Evolutionary conservation across 2,797 vertebrate genomes (phyloP), one percentile per base, ranked within the genome.

Genomic region (Sciurus carolinensis): DNA sequence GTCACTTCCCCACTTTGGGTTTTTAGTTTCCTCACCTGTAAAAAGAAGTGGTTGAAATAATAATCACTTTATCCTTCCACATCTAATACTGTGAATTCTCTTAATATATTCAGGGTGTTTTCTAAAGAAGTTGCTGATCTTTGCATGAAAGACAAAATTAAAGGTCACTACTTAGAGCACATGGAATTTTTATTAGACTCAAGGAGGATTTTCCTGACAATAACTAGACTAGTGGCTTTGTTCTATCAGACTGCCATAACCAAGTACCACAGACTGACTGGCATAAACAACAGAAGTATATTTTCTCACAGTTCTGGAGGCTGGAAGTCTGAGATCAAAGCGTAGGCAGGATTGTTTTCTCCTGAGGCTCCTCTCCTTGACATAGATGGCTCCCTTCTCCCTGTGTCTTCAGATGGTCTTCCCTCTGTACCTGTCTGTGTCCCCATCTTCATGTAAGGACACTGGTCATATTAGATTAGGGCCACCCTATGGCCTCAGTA

Each of bases 61-160:
- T 33, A 24, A n/a, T 72, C 33, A 75, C 39, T 73, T 2, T 9
- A 36, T 26, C 20, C 11, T 13, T 90, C 36, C 9, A 20, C 5
- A 18, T 72, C 59, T 75, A 59, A 62, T 30, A 83, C 28, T 79
- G 39, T 83, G 39, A 26, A 67, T 57, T 64, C 47, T 75, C 73
- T 79, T 71, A 50, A 50, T 90, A 15, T 28, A 50, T 72, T 93
- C 52, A 90, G 76, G 18, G 33, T 73, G 42, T 33, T 95, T 84
- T 87, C 76, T 77, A 54, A 87, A 91, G 42, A 87, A 83, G 22
- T 90, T 95, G 17, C n/a, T 90, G 76, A 87, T 10, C 9, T 87
- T 87, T 90, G 44, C 54, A n/a, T 36, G 44, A 82, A 69, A 95
- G 79, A 83, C 47, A 92, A 67, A 96, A 76, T 52, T 81, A 92